Conservation (phyloP, 2,888 invertebrate genomes). For the Drosophila mercatorum region DNA sequence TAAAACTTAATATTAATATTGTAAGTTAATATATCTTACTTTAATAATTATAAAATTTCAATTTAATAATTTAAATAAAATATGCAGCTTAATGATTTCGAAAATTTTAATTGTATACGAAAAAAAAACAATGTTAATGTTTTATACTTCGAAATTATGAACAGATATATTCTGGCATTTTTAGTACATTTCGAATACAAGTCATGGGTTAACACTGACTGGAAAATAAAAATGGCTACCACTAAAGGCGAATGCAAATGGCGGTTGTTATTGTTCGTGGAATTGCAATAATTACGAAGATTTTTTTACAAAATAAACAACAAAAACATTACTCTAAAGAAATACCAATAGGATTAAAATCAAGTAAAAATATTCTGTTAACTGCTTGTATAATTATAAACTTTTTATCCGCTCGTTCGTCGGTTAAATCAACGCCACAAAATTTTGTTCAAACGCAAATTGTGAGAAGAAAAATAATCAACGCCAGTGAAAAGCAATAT, state of each 20-base stretch:
- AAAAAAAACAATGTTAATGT: background rate
- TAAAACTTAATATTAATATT: background rate
- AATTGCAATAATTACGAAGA: constrained; percentile 81
- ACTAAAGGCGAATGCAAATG: constrained; percentile 93
- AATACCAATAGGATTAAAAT: constrained; percentile 68
- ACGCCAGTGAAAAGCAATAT: constrained; percentile 75
- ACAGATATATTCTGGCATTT: constrained; percentile 16
- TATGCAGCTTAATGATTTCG: no score
- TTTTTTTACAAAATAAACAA: constrained; percentile 82
- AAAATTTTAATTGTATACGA: background rate
- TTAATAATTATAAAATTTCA: background rate
- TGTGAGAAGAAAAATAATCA: constrained; percentile 70
- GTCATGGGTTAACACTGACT: constrained; percentile 63
- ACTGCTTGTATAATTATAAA: constrained; percentile 52
- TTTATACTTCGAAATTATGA: constrained; percentile 19
- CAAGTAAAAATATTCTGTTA: constrained; percentile 60
- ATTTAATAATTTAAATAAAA: background rate
- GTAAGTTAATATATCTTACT: background rate
- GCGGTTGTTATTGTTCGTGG: constrained; percentile 99
- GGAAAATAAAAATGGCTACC: constrained; percentile 81
- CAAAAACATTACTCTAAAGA: constrained; percentile 71
- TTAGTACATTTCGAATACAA: constrained; percentile 45
- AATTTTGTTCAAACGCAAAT: constrained; percentile 59
- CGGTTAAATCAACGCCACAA: constrained; percentile 61
- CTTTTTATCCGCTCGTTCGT: constrained; percentile 33